Conservation (phyloP, 2,113 vertebrate species). For the Hydropotes inermis region DNA sequence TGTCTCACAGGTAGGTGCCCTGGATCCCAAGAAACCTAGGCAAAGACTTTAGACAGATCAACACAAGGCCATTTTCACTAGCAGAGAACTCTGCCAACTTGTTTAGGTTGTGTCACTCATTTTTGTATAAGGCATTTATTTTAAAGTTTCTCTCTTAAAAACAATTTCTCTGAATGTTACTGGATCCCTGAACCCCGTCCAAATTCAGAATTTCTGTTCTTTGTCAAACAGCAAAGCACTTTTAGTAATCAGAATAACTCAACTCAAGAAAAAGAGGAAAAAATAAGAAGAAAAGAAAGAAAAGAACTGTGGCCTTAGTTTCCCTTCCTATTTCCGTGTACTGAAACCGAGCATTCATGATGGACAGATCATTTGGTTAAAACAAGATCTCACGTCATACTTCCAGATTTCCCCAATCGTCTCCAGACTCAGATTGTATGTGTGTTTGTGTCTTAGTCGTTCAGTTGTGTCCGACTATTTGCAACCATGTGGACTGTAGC, state of each 20-base stretch:
- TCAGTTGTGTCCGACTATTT: background rate
- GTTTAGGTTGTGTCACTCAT: background rate
- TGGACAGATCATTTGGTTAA: background rate
- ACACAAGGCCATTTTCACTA: background rate
- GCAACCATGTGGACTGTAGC: fast-evolving
- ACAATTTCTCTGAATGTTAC: background rate
- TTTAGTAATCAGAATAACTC: background rate
- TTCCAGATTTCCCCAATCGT: background rate
- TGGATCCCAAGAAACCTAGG: background rate
- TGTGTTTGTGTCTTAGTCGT: background rate
- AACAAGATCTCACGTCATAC: background rate
- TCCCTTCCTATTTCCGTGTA: background rate
- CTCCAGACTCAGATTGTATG: background rate
- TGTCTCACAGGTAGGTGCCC: background rate
- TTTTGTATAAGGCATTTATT: background rate
- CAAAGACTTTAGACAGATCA: background rate
- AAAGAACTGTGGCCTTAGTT: background rate
- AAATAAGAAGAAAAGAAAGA: background rate
- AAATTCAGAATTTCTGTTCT: background rate
- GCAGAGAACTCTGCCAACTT: background rate
- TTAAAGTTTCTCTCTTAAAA: background rate
- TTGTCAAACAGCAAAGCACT: background rate
- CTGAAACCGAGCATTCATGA: background rate
- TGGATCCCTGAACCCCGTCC: background rate
- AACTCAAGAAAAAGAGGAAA: background rate